Percentiles rank a stretch among this genome's conserved stretches.
phyloP scores from a whole-genome alignment of 2,797 vertebrate genomes.

The Ceryle rudis region DNA sequence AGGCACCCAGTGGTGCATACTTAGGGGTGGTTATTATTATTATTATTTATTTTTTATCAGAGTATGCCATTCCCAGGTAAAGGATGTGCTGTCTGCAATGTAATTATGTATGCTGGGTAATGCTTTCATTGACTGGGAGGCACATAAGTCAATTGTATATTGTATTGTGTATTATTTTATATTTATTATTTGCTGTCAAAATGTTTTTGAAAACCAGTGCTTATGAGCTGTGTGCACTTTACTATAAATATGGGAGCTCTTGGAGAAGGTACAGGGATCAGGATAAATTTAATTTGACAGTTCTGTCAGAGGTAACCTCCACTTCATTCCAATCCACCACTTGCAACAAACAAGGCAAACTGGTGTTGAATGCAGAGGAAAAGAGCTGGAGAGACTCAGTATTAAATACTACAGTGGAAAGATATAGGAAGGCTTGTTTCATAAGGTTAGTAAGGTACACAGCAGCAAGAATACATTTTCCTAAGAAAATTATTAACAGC shows the following conservation, averaged over 20 bases:
- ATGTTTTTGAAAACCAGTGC: slow-evolving; percentile 70
- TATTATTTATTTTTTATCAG: slow-evolving; percentile 64
- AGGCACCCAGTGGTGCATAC: slow-evolving; percentile 41
- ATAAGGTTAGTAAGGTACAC: neutral
- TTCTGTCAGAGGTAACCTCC: slow-evolving; percentile 70
- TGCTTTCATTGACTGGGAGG: slow-evolving; percentile 25
- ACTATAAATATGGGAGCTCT: slow-evolving; percentile 63
- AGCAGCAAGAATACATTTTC: neutral
- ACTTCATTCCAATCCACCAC: slow-evolving; percentile 56
- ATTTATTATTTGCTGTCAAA: slow-evolving; percentile 71
- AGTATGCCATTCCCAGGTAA: slow-evolving; percentile 57
- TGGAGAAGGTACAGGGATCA: slow-evolving; percentile 57
- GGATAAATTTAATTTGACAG: slow-evolving; percentile 74
- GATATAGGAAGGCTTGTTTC: slow-evolving; percentile 8
- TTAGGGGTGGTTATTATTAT: neutral
- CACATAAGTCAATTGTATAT: slow-evolving; percentile 74
- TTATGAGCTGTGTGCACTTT: slow-evolving; percentile 52
- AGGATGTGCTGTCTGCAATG: slow-evolving; percentile 56
- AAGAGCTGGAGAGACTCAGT: neutral
- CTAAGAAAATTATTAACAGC: too few species aligned
- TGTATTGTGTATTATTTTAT: slow-evolving; percentile 64
- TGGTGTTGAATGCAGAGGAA: slow-evolving; percentile 35
- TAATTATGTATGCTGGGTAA: slow-evolving; percentile 73
- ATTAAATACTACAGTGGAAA: slow-evolving; percentile 1
- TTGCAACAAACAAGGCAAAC: slow-evolving; percentile 23